Base-by-base conservation (phyloP, 2,797 vertebrate genomes). In the Octomys mimax region DNA sequence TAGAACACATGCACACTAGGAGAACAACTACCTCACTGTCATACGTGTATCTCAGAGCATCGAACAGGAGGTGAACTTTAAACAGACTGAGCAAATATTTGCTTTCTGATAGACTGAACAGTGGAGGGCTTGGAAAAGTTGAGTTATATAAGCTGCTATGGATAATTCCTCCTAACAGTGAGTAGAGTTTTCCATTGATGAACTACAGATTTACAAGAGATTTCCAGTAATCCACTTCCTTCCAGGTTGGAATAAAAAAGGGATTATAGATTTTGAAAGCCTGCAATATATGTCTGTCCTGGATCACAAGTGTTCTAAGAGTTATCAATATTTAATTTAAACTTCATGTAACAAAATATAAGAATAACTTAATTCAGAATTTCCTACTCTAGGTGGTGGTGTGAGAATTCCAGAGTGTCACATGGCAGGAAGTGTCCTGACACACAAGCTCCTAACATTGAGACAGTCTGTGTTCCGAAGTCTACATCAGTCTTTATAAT, bases 131-230 rank as follows among this genome's bases (percentile, higher is more conserved):
- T 62, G 11, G 31, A 83, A 16, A 33, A 14, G 2, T 54, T 61
- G 59, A 66, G 2, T 12, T 5, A 21, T 39, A 52, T 16, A 19
- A 36, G 24, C 36, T 42, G 79, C 24, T 8, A 19, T 10, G 71
- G 57, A 10, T 3, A 83, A 84, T 75, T 13, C 59, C 11, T 64
- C 19, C 22, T 68, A 14, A 21, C 5, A 36, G 26, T 16, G 24
- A 71, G n/a, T n/a, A 14, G 31, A 77, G 10, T 49, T 93, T 93
- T 61, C 57, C 46, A 85, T 22, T 91, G 82, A 46, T 39, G 24
- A 46, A 28, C 12, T 46, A 9, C 6, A 31, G 8, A 12, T 78
- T 12, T 81, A 62, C n/a, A 82, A 78, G 85, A 16, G 4, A 46
- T 57, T 79, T 61, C 77, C 18, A 82, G 26, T 10, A 19, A 28